phyloP scores from a whole-genome alignment of 1,140 invertebrate species.

The Phenacoccus solenopsis region DNA sequence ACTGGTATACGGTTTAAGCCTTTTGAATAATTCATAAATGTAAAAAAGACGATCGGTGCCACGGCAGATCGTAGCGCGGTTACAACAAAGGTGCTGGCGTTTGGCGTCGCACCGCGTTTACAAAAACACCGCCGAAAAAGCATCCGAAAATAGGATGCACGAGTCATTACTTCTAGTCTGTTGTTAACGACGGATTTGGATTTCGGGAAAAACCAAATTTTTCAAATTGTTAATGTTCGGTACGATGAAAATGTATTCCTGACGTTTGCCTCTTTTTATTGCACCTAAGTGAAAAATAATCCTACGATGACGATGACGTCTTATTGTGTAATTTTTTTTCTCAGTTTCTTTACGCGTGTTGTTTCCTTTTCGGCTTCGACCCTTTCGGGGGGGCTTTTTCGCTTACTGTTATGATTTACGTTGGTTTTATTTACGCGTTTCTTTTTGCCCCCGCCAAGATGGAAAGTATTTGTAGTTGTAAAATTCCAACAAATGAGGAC shows the following conservation, averaged over 20 bases:
- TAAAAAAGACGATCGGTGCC: slow-evolving; percentile 17
- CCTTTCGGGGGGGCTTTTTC: too few species aligned
- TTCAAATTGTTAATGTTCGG: slow-evolving; percentile 18
- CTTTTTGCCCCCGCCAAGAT: too few species aligned
- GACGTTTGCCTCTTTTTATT: slow-evolving; percentile 9
- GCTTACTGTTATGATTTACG: too few species aligned
- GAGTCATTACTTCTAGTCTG: slow-evolving; percentile 16
- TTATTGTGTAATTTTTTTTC: background rate
- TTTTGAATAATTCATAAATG: slow-evolving; percentile 18
- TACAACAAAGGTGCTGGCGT: slow-evolving; percentile 14
- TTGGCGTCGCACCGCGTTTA: slow-evolving; percentile 17
- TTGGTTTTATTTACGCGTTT: too few species aligned
- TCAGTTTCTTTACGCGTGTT: too few species aligned
- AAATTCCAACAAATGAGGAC: too few species aligned
- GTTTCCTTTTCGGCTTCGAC: too few species aligned
- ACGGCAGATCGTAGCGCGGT: background rate
- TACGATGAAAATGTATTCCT: slow-evolving; percentile 13
- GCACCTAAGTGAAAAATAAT: slow-evolving; percentile 14
- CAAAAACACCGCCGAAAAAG: slow-evolving; percentile 8
- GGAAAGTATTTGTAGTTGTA: too few species aligned
- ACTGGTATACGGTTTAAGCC: slow-evolving; percentile 14
- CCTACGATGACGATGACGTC: slow-evolving; percentile 4
- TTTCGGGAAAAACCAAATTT: slow-evolving; percentile 18
- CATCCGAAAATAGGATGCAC: slow-evolving; percentile 14
- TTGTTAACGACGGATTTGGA: slow-evolving; percentile 13